Evolutionary conservation across 2,113 vertebrate species (phyloP).

Genomic region (Porphyrio hochstetteri): DNA sequence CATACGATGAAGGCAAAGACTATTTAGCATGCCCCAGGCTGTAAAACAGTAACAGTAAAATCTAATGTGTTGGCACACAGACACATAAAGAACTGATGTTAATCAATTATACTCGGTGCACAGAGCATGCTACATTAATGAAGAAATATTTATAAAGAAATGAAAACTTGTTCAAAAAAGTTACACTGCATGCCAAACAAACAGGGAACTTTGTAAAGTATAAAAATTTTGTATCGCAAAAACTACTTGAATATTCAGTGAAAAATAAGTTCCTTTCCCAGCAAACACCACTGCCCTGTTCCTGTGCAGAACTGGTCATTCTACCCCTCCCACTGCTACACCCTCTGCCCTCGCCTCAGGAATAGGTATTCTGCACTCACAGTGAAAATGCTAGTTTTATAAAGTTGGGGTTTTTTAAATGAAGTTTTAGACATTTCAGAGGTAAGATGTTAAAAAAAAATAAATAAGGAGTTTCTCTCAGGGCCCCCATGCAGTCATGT

Average conservation of each 20-base stretch:
- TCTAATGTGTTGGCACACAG: background rate
- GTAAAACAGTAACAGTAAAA: conserved; percentile 42
- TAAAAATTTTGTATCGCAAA: background rate
- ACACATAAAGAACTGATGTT: background rate
- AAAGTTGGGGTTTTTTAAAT: background rate
- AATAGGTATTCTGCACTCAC: background rate
- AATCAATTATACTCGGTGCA: background rate
- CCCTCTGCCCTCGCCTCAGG: background rate
- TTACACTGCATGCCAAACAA: background rate
- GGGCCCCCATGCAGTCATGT: background rate
- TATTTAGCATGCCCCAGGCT: background rate
- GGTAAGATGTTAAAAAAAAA: background rate
- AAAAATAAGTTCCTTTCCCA: background rate
- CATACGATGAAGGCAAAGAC: background rate
- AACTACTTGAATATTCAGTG: background rate
- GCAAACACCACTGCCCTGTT: background rate
- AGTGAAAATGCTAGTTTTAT: background rate
- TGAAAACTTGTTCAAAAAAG: background rate
- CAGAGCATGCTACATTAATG: background rate
- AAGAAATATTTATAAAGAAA: background rate
- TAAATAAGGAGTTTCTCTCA: background rate
- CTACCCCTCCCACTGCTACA: background rate
- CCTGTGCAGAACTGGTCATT: background rate
- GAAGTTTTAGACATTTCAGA: background rate
- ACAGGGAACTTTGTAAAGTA: background rate